These are phyloP conservation scores for Ceratina australensis DNA, from an alignment of 1,140 invertebrate genomes.

Conservation along the genomic window DNA sequence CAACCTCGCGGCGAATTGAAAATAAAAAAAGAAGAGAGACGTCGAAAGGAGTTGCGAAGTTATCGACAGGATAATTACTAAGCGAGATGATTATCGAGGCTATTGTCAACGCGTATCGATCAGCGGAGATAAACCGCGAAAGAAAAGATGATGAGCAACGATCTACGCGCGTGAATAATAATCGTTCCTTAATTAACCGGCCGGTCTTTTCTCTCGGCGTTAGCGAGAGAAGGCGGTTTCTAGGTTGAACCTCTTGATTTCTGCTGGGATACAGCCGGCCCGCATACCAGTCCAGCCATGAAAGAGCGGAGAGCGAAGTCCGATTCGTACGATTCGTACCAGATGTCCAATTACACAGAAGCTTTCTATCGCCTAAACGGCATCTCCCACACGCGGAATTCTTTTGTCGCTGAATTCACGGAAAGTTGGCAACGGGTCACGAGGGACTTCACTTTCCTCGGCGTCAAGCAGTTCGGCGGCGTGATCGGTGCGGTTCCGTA, in stretches of 20 bases:
- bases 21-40: too few species aligned
- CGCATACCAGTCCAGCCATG: constrained; percentile 74
- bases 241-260: constrained; percentile 75
- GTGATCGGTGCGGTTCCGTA: constrained; percentile 28
- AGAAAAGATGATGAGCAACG: constrained; percentile 29
- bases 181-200: constrained; percentile 63
- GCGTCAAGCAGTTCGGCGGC: background rate
- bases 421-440: too few species aligned
- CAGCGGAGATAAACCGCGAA: background rate
- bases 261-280: constrained; percentile 67
- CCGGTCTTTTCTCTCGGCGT: constrained; percentile 33
- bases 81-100: background rate
- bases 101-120: background rate
- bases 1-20: background rate
- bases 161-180: constrained; percentile 65
- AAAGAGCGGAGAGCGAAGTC: constrained; percentile 71
- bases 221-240: constrained; percentile 70
- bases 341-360: background rate
- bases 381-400: too few species aligned
- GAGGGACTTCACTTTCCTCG: too few species aligned
- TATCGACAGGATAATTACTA: background rate
- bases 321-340: constrained; percentile 11
- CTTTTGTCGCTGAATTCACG: too few species aligned
- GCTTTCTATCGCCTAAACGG: constrained; percentile 5
- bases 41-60: background rate